Percentiles rank a stretch among this genome's conserved stretches.
Evolutionary conservation across 2,113 vertebrate species (phyloP).

Genomic region (Vombatus ursinus): DNA sequence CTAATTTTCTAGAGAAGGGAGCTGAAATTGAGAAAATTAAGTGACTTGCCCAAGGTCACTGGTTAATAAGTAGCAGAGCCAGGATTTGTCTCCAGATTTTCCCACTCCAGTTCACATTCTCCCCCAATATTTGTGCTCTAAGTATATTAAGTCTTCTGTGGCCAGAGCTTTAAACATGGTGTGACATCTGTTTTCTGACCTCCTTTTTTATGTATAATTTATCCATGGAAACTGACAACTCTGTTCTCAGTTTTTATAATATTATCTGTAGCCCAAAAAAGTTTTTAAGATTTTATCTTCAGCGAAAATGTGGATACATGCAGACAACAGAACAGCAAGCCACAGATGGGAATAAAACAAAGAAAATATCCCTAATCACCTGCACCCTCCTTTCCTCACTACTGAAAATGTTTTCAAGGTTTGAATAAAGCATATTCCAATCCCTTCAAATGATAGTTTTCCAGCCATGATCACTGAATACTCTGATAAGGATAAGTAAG

Average conservation of each 20-base stretch:
- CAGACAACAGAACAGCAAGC: not conserved
- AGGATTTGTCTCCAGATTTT: not conserved
- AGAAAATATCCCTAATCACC: not conserved
- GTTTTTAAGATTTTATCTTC: not conserved
- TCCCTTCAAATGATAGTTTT: slow-evolving; percentile 16
- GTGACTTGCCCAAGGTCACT: not conserved
- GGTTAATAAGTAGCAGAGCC: not conserved
- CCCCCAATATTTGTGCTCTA: not conserved
- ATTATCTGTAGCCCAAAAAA: not conserved
- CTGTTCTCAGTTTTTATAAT: slow-evolving; percentile 8
- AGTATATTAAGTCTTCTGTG: not conserved
- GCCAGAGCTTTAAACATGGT: not conserved
- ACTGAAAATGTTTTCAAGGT: not conserved
- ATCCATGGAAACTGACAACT: not conserved
- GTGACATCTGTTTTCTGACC: not conserved
- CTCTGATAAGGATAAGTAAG: not conserved
- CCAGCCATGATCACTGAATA: not conserved
- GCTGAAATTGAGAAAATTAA: not conserved
- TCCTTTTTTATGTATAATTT: not conserved
- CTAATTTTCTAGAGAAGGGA: not conserved
- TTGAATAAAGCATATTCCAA: not conserved
- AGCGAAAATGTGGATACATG: not conserved
- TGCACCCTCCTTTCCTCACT: not conserved
- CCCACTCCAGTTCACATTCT: not conserved
- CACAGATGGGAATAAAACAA: not conserved